Percentiles rank a stretch among this genome's conserved stretches.
Evolutionary conservation across 1,140 invertebrate genomes (phyloP).

Genomic region (Pogonomyrmex californicus): DNA sequence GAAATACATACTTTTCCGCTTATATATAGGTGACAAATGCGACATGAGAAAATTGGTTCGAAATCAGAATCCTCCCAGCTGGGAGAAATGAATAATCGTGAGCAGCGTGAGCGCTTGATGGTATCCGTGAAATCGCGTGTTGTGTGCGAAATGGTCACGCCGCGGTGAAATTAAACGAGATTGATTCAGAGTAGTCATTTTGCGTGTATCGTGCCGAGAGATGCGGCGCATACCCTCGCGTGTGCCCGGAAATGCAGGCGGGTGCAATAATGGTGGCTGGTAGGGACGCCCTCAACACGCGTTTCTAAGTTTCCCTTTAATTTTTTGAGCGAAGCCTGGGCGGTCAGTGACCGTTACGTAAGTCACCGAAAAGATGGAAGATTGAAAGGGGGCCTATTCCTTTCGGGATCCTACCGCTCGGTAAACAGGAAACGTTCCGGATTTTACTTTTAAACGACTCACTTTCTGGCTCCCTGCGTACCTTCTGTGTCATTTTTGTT

Average conservation of each 20-base stretch:
- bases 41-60: not conserved
- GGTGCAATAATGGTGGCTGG: constrained; percentile 32
- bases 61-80: not conserved
- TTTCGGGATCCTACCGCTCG: not conserved
- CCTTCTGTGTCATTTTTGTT: not conserved
- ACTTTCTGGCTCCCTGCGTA: not conserved
- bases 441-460: not conserved
- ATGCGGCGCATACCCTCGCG: constrained; percentile 18
- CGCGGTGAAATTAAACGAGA: constrained; percentile 81
- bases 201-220: constrained; percentile 45
- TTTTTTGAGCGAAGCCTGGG: constrained; percentile 13
- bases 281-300: constrained; percentile 32
- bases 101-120: not conserved
- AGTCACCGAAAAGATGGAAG: constrained; percentile 11
- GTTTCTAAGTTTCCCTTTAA: constrained; percentile 17
- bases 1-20: too few relatives aligned
- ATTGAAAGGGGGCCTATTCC: not conserved
- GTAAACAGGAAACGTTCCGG: not conserved
- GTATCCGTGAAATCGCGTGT: constrained; percentile 51
- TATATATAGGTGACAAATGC: too few relatives aligned
- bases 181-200: constrained; percentile 79
- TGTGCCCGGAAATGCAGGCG: constrained; percentile 34
- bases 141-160: constrained; percentile 72
- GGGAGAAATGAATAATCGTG: not conserved
- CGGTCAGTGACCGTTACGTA: constrained; percentile 13